Conservation (phyloP, 2,888 invertebrate genomes). For the Tanypteryx hageni region DNA sequence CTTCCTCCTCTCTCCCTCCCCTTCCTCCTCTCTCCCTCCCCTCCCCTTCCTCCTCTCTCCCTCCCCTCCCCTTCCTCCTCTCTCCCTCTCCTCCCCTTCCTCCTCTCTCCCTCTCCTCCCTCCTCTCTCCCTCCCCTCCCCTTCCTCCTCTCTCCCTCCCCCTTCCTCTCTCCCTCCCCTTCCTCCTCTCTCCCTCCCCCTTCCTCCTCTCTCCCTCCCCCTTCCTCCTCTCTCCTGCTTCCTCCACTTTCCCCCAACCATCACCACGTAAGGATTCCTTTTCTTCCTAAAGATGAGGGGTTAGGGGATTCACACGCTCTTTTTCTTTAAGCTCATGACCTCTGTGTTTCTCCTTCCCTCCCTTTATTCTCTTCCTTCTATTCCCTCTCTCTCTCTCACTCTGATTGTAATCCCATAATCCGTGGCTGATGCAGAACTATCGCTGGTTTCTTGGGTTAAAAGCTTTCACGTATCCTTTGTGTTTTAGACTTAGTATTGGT, state of each 20-base stretch:
- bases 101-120: not conserved
- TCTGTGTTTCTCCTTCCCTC: not conserved
- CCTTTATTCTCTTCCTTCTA: not conserved
- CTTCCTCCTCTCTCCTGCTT: not conserved
- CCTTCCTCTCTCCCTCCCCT: not conserved
- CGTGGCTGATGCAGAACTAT: not conserved
- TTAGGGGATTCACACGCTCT: constrained; percentile 36
- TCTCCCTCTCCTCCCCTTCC: not conserved
- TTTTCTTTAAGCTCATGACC: constrained; percentile 3
- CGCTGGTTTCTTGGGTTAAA: no score
- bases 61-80: not conserved
- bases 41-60: not conserved
- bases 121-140: not conserved
- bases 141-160: not conserved
- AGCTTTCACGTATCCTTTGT: no score
- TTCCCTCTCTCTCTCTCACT: not conserved
- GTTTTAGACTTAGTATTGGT: no score
- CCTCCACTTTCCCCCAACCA: no score
- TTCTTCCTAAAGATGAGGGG: constrained; percentile 16
- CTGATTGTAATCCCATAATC: constrained; percentile 19
- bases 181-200: not conserved
- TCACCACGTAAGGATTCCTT: not conserved
- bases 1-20: not conserved
- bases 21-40: not conserved
- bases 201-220: not conserved